Conservation (phyloP, 2,888 invertebrate species). For the Himalopsyche kuldschensis region DNA sequence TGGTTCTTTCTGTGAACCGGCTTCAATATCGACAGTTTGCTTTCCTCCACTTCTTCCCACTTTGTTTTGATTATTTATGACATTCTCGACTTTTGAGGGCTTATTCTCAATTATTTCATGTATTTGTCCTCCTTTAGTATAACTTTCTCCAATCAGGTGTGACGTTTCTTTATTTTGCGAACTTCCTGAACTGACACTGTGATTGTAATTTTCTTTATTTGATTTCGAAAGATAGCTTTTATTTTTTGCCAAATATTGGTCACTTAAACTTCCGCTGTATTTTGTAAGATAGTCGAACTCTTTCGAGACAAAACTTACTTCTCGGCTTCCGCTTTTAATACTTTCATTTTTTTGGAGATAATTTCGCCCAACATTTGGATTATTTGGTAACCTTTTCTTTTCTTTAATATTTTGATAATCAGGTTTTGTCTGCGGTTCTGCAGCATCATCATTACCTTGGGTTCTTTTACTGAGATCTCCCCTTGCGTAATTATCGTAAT, state of each 20-base stretch:
- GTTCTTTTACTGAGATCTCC: background rate
- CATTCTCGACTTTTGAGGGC: background rate
- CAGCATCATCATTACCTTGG: background rate
- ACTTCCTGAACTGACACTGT: background rate
- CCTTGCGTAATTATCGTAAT: background rate
- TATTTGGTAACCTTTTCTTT: background rate
- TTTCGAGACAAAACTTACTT: slow-evolving; percentile 29
- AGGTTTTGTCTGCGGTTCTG: background rate
- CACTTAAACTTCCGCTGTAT: slow-evolving; percentile 2
- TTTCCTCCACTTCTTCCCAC: background rate
- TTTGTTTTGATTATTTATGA: background rate
- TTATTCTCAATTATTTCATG: background rate
- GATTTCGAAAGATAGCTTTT: background rate
- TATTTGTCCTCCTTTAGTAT: background rate
- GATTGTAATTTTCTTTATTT: background rate
- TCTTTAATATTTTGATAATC: background rate
- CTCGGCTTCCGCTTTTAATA: slow-evolving; percentile 12
- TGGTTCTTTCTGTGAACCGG: slow-evolving; percentile 3
- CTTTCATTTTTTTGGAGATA: slow-evolving; percentile 11
- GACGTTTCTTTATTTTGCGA: background rate
- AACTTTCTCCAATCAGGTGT: background rate
- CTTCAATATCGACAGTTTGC: background rate
- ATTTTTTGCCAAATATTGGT: background rate
- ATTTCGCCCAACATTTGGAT: background rate
- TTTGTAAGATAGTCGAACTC: slow-evolving; percentile 31